Base-by-base conservation (phyloP, 2,888 invertebrate genomes). In the Pandemis cinnamomeana region DNA sequence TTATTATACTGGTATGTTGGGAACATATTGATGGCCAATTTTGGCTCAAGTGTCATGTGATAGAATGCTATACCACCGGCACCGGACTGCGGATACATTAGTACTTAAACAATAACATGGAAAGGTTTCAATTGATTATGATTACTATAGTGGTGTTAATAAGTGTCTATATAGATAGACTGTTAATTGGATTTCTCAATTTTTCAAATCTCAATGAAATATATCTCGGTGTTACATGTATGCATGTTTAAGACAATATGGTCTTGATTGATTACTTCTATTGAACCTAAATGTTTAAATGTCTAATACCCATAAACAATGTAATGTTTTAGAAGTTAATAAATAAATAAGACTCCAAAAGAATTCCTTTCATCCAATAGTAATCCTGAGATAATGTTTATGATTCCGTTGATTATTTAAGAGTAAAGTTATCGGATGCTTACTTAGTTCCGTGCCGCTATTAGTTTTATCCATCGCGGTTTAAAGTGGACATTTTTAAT, bases 311-410 rank as follows among this genome's bases (percentile, higher is more conserved):
- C 44, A 62, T 41, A 71, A 66, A 55, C 46, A 70, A 36, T 55
- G 55, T 55, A 66, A 61, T 55, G 27, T 74, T 70, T 71, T 74
- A 70, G 74, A 53, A 74, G 46, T 74, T 53, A 75, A 69, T 75
- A 69, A 75, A 42, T 8, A n/a, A 51, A 67, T 64, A 60, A 6
- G 44, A 70, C 60, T 51, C 27, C 53, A 60, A 7, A 36, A 27
- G 11, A 55, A 53, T 51, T 62, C 36, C 27, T 15, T 27, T 58
- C 13, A 67, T 51, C 15, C 15, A 20, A 48, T 1, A 2, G 27
- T 36, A 36, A 36, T 36, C 20, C 27, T 36, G 1, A 36, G 27
- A 36, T 36, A 36, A 36, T 36, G 27, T 36, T 36, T 36, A 4
- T 36, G 27, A 36, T 36, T 36, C 27, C 27, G 4, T 36, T 36